phyloP scores from a whole-genome alignment of 92 coral and sea anemone genomes.

The Hydrozoanthus gracilis region DNA sequence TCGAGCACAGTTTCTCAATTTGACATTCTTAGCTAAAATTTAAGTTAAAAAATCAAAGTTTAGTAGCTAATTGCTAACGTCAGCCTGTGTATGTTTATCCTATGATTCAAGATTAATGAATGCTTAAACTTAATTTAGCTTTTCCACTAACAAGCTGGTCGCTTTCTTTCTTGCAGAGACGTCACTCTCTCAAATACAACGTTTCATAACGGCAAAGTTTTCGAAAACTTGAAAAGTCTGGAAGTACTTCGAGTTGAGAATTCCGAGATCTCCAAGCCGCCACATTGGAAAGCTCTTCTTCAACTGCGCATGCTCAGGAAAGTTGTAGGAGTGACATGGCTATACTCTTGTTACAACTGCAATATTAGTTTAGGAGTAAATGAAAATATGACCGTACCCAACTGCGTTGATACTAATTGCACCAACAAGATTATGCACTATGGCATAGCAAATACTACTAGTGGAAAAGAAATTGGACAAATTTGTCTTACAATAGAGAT shows the following conservation, averaged over 20 bases:
- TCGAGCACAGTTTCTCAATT: too few relatives aligned
- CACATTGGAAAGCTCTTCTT: constrained; percentile 20
- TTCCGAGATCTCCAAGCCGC: constrained; percentile 31
- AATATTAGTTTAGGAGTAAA: constrained; percentile 26
- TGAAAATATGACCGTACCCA: not conserved
- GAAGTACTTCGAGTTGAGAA: not conserved
- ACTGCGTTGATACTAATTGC: constrained; percentile 18
- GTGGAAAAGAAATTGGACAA: constrained; percentile 1
- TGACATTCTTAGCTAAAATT: too few relatives aligned
- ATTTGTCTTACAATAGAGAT: not conserved
- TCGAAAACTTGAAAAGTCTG: not conserved
- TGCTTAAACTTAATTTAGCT: too few relatives aligned
- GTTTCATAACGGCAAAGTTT: not conserved
- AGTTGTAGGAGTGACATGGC: constrained; percentile 9
- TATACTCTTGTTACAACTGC: not conserved
- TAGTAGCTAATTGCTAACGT: too few relatives aligned
- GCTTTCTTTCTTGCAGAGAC: not conserved
- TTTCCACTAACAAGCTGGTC: not conserved
- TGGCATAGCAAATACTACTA: not conserved
- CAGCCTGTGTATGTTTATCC: too few relatives aligned
- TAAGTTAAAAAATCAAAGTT: too few relatives aligned
- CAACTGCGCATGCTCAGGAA: constrained; percentile 2
- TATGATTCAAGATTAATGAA: too few relatives aligned
- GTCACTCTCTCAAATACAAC: not conserved
- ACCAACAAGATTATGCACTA: constrained; percentile 20